Evolutionary conservation across 2,113 vertebrate species (phyloP).

Genomic region (Brachyhypopomus occidentalis): DNA sequence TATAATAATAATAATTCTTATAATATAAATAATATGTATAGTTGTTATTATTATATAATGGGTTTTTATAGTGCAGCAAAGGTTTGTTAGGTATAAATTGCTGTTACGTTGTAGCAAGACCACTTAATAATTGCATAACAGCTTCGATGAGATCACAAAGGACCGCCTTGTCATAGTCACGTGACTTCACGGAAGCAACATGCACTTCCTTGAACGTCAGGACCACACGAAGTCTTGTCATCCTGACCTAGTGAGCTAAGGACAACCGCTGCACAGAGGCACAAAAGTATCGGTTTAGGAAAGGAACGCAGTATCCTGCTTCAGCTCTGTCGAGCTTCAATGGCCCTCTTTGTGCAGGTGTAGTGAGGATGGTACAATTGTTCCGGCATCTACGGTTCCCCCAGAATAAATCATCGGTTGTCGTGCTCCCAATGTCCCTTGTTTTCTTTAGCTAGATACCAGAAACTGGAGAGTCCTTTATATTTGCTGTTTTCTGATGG

Average conservation of each 20-base stretch:
- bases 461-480: constrained; percentile 58
- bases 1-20: too few relatives aligned
- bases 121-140: constrained; percentile 6
- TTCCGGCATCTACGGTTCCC: constrained; percentile 64
- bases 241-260: constrained; percentile 30
- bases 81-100: constrained; percentile 9
- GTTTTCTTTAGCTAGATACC: constrained; percentile 56
- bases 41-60: too few relatives aligned
- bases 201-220: not conserved
- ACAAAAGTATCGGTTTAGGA: constrained; percentile 33
- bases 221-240: not conserved
- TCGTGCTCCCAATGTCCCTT: constrained; percentile 54
- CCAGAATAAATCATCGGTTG: constrained; percentile 65
- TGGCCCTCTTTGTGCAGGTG: constrained; percentile 60
- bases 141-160: not conserved
- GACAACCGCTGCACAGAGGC: constrained; percentile 54
- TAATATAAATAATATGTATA: too few relatives aligned
- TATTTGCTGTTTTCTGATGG: constrained; percentile 65
- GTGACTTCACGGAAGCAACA: not conserved
- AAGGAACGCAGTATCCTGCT: constrained; percentile 34
- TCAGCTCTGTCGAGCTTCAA: constrained; percentile 49
- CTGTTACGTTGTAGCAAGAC: constrained; percentile 22
- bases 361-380: constrained; percentile 65
- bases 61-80: too few relatives aligned
- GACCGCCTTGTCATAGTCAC: not conserved